Base-by-base conservation (phyloP, 2,797 vertebrate genomes). In the Oryzias dopingdopingensis region DNA sequence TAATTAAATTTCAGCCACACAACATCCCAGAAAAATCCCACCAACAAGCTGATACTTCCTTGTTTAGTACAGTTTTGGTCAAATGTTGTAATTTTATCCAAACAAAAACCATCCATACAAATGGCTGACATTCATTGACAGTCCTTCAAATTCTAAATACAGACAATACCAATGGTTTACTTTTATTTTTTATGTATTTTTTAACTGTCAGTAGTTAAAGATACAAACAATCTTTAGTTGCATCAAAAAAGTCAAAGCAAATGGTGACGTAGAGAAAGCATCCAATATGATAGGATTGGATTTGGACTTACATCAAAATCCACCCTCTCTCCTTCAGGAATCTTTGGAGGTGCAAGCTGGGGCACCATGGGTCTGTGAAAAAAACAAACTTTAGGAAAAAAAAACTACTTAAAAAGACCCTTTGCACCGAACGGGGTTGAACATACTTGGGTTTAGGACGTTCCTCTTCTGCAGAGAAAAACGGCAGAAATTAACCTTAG, bases 321-420 rank as follows among this genome's bases (percentile, higher is more conserved):
- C 47, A 97, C 95, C 16, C 94, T 86, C 1, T 97, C 95, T 32
- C 95, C 95, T 62, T 97, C 95, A 0, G 95, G 95, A 64, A 97
- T 96, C 86, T 97, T 96, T 1, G 94, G 95, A 29, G 94, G 90
- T 7, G 92, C 93, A 55, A 94, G 74, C 32, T 95, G 95, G 23
- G 95, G 92, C 4, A 89, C 90, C 85, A 94, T 45, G 0, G 94
- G 94, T 45, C 95, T 95, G 55, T 15, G 43, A 18, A 29, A 48
- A 15, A 15, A 41, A 29, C 22, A 46, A 46, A 44, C 12, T 8
- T 52, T 41, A 49, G 37, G 8, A 12, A 10, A 18, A 10, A 18
- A 45, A 45, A 45, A 20, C 16, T 1, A 44, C n/a, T 4, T 18
- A 1, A 20, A 18, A 45, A 10, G 17, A 18, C 18, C 15, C 4